These are phyloP conservation scores for Polypterus senegalus DNA, from an alignment of 2,113 vertebrate genomes.

Conservation along the genomic window DNA sequence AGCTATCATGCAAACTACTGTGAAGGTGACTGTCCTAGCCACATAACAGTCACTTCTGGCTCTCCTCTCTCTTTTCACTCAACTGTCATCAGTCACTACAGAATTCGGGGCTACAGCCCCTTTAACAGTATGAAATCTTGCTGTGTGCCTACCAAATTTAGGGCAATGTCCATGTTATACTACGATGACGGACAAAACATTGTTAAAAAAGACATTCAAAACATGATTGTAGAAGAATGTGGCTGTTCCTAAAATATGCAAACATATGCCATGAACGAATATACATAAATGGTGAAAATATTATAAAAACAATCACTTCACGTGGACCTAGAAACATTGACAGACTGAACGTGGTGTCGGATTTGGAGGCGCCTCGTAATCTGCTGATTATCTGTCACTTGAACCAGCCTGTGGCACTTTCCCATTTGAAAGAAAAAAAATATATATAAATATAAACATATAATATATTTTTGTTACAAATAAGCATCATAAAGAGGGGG, in stretches of 20 bases:
- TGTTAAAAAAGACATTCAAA: slow-evolving; percentile 95
- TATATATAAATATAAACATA: slow-evolving; percentile 30
- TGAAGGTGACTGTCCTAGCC: slow-evolving; percentile 88
- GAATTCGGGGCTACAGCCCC: slow-evolving; percentile 82
- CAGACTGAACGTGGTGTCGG: slow-evolving; percentile 18
- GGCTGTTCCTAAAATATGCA: slow-evolving; percentile 69
- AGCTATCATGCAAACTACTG: slow-evolving; percentile 97
- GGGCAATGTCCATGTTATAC: slow-evolving; percentile 98
- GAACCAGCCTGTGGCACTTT: slow-evolving; percentile 46
- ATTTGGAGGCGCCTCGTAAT: slow-evolving; percentile 25
- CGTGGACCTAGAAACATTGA: slow-evolving; percentile 17
- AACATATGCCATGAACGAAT: slow-evolving; percentile 1
- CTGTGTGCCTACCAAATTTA: slow-evolving; percentile 86
- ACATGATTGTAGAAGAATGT: slow-evolving; percentile 98
- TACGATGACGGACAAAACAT: slow-evolving; percentile 95
- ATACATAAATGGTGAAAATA: slow-evolving; percentile 9
- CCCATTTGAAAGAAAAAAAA: slow-evolving; percentile 25
- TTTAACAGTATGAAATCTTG: slow-evolving; percentile 89
- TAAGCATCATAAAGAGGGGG: slow-evolving; percentile 26
- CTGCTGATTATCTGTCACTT: slow-evolving; percentile 24
- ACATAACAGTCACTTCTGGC: slow-evolving; percentile 81
- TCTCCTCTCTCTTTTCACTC: slow-evolving; percentile 89
- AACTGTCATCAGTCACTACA: slow-evolving; percentile 94
- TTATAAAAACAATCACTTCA: slow-evolving; percentile 12
- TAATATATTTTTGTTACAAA: slow-evolving; percentile 67